phyloP scores from a whole-genome alignment of 2,888 invertebrate species.

The Pomacea canaliculata region DNA sequence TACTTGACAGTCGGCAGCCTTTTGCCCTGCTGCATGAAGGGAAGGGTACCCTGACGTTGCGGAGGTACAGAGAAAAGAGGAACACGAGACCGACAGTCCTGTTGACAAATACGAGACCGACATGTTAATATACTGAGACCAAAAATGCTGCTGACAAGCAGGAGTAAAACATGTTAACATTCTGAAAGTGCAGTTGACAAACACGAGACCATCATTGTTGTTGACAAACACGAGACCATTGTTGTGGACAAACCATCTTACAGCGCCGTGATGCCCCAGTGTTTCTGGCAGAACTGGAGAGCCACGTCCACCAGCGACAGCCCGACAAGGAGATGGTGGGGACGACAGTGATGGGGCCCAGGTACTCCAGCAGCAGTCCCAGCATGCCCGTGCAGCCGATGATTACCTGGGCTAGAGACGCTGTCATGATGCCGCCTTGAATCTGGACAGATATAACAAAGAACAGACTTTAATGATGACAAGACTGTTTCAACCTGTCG shows the following conservation, averaged over 20 bases:
- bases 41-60: slow-evolving; percentile 53
- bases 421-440: slow-evolving; percentile 56
- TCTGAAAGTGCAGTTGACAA: no score
- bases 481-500: neutral
- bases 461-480: neutral
- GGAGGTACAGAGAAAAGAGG: slow-evolving; percentile 62
- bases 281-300: slow-evolving; percentile 82
- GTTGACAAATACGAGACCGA: slow-evolving; percentile 14
- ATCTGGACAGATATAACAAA: slow-evolving; percentile 37
- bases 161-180: no score
- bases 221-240: no score
- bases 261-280: slow-evolving; percentile 88
- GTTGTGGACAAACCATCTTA: slow-evolving; percentile 70
- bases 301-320: slow-evolving; percentile 86
- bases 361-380: slow-evolving; percentile 68
- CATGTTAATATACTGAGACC: neutral
- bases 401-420: slow-evolving; percentile 52
- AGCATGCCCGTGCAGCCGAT: slow-evolving; percentile 38
- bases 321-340: slow-evolving; percentile 88
- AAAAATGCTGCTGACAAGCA: no score
- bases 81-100: slow-evolving; percentile 54
- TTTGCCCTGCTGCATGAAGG: slow-evolving; percentile 69
- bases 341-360: slow-evolving; percentile 87
- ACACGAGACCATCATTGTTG: no score
- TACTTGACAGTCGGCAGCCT: slow-evolving; percentile 76